These are phyloP conservation scores for Entelurus aequoreus DNA, from an alignment of 2,113 vertebrate genomes.

Conservation along the genomic window DNA sequence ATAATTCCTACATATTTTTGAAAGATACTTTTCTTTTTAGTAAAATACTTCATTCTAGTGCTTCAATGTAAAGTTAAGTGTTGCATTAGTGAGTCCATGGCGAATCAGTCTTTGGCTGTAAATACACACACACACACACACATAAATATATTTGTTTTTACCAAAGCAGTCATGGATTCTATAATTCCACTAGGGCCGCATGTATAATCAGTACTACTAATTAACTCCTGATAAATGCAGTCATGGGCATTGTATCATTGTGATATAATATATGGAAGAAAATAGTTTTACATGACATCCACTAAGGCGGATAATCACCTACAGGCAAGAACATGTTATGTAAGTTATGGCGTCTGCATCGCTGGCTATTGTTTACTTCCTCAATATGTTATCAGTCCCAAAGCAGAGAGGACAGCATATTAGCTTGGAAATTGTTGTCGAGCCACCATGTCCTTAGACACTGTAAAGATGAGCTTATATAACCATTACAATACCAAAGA, in stretches of 20 bases:
- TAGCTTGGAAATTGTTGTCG: constrained; percentile 32
- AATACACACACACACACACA: no score
- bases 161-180: no score
- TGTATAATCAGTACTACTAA: neutral
- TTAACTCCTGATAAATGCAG: constrained; percentile 24
- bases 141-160: neutral
- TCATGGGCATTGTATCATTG: constrained; percentile 29
- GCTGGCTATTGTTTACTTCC: constrained; percentile 18
- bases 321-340: constrained; percentile 9
- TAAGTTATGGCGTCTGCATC: constrained; percentile 4
- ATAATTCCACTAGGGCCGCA: no score
- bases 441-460: constrained; percentile 31
- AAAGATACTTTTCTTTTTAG: constrained; percentile 49
- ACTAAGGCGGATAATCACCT: neutral
- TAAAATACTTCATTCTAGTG: constrained; percentile 59
- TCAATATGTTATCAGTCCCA: constrained; percentile 28
- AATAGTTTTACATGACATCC: neutral
- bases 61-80: constrained; percentile 50
- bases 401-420: constrained; percentile 18
- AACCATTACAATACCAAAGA: constrained; percentile 33
- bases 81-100: constrained; percentile 45
- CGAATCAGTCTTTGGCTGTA: constrained; percentile 33
- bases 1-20: constrained; percentile 51
- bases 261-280: neutral
- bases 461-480: constrained; percentile 21